Base-by-base conservation (phyloP, 2,797 vertebrate genomes). In the Oreochromis grahami region DNA sequence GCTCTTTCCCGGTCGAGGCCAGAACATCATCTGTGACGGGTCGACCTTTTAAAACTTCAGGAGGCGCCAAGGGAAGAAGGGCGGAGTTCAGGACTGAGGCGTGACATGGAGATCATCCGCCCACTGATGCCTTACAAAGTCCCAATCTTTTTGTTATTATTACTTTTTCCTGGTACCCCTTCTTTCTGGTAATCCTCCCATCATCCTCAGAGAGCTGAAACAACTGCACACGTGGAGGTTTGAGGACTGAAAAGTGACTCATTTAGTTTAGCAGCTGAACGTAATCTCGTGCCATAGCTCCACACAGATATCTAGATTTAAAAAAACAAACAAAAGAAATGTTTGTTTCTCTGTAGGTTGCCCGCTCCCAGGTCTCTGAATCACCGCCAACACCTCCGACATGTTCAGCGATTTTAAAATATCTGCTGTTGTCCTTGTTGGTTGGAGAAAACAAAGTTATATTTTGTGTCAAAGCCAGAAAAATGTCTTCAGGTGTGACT, bases 21-120 rank as follows among this genome's bases (percentile, higher is more conserved):
- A 96, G 90, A 96, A 95, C 88, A 93, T 96, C 51, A 90, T 96
- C 86, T 97, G 96, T 72, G 96, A 96, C 3, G 96, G 96, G 2
- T 95, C 96, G 0, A 84, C 94, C 38, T 95, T 94, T 76, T 96
- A 91, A 74, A 91, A 29, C 60, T 53, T 15, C 36, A 32, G 78
- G 17, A 3, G 41, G 76, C 60, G 56, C 41, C 8, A 72, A 72
- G 43, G 32, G 43, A 74, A 48, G 68, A 72, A 74, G 26, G 2
- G 13, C 5, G 8, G 56, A 81, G 81, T 21, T 78, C 80, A 77
- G 82, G 84, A 56, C 79, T 17, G 36, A 21, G 24, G 29, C 6
- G 65, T 5, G 29, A 74, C 12, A 19, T 29, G 50, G 60, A 74
- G 48, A 52, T 76, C 3, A 24, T 38, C 83, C n/a, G 82, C 82